A percentile compares a stretch with the other conserved stretches of the same genome.
Evolutionary conservation across 2,113 vertebrate species (phyloP).

Genomic region (Scopus umbretta): DNA sequence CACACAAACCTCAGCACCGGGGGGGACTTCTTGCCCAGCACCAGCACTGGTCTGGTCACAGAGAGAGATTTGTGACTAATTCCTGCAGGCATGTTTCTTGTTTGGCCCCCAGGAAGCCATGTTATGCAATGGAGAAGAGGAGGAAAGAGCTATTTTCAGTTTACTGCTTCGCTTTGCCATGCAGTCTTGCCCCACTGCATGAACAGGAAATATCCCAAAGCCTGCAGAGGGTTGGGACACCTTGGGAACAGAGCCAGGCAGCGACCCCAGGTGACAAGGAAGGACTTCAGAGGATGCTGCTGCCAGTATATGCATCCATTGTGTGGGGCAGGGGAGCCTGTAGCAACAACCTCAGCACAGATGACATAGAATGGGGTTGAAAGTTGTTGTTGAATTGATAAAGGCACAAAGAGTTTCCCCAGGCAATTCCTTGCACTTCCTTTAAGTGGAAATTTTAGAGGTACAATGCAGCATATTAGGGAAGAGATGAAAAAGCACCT

Average conservation of each 20-base stretch:
- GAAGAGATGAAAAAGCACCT: not conserved
- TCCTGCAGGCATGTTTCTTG: not conserved
- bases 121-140: not conserved
- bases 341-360: not conserved
- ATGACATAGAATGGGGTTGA: fast-evolving
- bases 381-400: not conserved
- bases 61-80: not conserved
- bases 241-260: not conserved
- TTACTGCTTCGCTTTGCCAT: not conserved
- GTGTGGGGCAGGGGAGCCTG: not conserved
- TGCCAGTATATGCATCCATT: not conserved
- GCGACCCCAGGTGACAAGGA: not conserved
- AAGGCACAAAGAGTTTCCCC: not conserved
- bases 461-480: fast-evolving
- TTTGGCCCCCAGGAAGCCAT: not conserved
- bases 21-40: not conserved
- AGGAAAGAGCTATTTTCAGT: not conserved
- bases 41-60: not conserved
- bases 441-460: not conserved
- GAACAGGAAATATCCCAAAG: not conserved
- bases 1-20: not conserved
- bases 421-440: not conserved
- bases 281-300: not conserved
- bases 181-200: not conserved
- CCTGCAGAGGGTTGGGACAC: not conserved